Conservation (phyloP, 1,140 invertebrate species). For the Solenopsis invicta region DNA sequence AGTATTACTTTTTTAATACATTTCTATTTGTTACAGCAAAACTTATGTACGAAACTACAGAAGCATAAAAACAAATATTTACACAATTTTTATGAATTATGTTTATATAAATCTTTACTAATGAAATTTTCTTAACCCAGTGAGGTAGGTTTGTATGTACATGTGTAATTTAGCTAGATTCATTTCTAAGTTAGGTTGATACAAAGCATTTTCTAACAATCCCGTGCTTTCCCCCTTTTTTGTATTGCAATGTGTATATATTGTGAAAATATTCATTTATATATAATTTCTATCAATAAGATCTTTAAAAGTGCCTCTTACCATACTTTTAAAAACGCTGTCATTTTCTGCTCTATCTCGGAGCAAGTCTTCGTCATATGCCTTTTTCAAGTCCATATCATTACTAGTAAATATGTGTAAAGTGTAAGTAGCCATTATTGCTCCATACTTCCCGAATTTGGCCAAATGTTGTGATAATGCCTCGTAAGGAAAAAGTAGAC, state of each 20-base stretch:
- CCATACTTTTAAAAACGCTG: slow-evolving; percentile 57
- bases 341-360: slow-evolving; percentile 59
- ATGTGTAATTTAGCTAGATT: not conserved
- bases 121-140: not conserved
- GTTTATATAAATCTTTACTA: not conserved
- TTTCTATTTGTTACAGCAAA: not conserved
- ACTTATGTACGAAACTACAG: not conserved
- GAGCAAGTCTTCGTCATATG: slow-evolving; percentile 10
- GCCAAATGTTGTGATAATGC: slow-evolving; percentile 73
- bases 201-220: not conserved
- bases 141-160: not conserved
- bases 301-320: slow-evolving; percentile 69
- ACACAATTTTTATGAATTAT: not conserved
- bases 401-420: slow-evolving; percentile 65
- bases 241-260: not conserved
- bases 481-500: slow-evolving; percentile 76
- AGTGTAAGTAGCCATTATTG: slow-evolving; percentile 68
- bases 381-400: slow-evolving; percentile 34
- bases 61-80: not conserved
- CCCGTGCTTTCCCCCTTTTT: not conserved
- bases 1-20: not conserved
- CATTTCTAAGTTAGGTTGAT: not conserved
- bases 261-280: slow-evolving; percentile 29
- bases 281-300: slow-evolving; percentile 73
- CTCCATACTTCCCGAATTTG: slow-evolving; percentile 74